A percentile compares a stretch with the other conserved stretches of the same genome.
Conservation (phyloP, 2,113 vertebrate genomes). For the Nestor notabilis region DNA sequence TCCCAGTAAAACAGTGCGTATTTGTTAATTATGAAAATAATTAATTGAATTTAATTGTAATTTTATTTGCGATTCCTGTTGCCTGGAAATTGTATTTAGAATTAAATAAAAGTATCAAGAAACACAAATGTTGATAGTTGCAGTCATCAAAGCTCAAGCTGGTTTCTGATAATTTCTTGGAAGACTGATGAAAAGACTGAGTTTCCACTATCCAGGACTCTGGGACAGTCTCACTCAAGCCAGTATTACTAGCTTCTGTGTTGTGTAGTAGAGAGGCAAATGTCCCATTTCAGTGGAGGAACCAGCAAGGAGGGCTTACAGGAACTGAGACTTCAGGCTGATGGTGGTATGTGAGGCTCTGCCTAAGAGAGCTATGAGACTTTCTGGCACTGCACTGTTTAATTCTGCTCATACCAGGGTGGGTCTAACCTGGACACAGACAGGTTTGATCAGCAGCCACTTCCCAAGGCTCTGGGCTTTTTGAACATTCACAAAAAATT, state of each 20-base stretch:
- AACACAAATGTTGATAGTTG: background rate
- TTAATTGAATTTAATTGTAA: background rate
- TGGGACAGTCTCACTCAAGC: background rate
- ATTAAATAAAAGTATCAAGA: background rate
- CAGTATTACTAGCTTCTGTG: background rate
- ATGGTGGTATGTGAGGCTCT: background rate
- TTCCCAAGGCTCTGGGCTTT: background rate
- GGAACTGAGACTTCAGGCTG: fast-evolving
- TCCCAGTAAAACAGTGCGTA: background rate
- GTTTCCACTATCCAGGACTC: background rate
- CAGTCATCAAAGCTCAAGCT: background rate
- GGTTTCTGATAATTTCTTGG: background rate
- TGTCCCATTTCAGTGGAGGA: background rate
- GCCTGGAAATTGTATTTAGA: background rate
- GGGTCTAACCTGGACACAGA: background rate
- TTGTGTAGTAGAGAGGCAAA: background rate
- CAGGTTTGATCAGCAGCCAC: background rate
- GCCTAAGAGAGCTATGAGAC: background rate
- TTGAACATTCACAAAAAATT: background rate
- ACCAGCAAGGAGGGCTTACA: background rate
- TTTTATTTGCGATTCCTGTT: background rate
- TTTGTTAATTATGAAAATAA: background rate
- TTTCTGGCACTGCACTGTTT: background rate
- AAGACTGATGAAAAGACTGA: background rate
- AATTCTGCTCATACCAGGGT: background rate